phyloP scores from a whole-genome alignment of 2,797 vertebrate species.

The Artibeus jamaicensis region DNA sequence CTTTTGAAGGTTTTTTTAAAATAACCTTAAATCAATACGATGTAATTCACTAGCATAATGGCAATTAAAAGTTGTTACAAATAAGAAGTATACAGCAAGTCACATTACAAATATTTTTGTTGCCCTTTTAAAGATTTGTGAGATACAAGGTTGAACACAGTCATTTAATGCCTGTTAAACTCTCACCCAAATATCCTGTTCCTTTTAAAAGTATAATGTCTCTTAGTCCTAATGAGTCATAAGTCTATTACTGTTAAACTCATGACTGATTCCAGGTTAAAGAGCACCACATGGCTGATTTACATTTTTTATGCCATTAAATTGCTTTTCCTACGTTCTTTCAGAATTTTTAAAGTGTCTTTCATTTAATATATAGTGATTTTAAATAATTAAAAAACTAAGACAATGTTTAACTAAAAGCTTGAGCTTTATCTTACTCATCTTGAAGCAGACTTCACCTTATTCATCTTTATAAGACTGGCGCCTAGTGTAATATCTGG shows the following conservation, averaged over 20 bases:
- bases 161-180: slow-evolving; percentile 67
- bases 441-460: not conserved
- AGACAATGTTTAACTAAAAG: not conserved
- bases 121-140: slow-evolving; percentile 43
- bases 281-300: not conserved
- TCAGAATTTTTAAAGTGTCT: slow-evolving; percentile 28
- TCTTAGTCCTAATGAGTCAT: slow-evolving; percentile 60
- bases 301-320: slow-evolving; percentile 34
- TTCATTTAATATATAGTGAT: slow-evolving; percentile 25
- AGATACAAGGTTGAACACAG: slow-evolving; percentile 15
- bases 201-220: slow-evolving; percentile 59
- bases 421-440: slow-evolving; percentile 8
- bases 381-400: slow-evolving; percentile 17
- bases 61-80: slow-evolving; percentile 38
- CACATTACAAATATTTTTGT: slow-evolving; percentile 31
- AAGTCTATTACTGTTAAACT: slow-evolving; percentile 50
- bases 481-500: not conserved
- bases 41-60: slow-evolving; percentile 13
- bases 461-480: not conserved
- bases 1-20: slow-evolving; percentile 34
- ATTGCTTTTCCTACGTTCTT: slow-evolving; percentile 18
- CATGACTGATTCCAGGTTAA: slow-evolving; percentile 45
- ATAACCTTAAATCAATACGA: not conserved
- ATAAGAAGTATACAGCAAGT: slow-evolving; percentile 36
- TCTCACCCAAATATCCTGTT: slow-evolving; percentile 66